Conservation (phyloP, 2,113 vertebrate genomes). For the Tenrec ecaudatus region DNA sequence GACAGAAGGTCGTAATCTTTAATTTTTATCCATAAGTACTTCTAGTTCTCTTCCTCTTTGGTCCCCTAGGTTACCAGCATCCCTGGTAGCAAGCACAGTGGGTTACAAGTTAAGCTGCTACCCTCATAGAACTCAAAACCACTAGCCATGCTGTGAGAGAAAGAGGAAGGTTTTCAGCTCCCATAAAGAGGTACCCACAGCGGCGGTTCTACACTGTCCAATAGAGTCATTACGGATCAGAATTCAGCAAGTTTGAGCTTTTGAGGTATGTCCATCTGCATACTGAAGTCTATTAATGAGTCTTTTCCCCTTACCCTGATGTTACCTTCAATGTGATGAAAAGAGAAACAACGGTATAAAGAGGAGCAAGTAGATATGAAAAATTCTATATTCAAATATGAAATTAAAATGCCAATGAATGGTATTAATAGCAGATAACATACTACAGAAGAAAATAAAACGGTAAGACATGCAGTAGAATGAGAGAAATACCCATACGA, state of each 20-base stretch:
- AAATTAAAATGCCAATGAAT: not conserved
- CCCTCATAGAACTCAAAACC: too few relatives aligned
- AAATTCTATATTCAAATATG: not conserved
- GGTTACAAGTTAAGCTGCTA: too few relatives aligned
- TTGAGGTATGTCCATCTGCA: not conserved
- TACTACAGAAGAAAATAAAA: not conserved
- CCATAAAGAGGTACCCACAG: too few relatives aligned
- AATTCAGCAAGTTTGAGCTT: not conserved
- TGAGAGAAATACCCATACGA: not conserved
- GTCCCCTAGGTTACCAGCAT: too few relatives aligned
- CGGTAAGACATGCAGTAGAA: not conserved
- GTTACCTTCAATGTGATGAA: not conserved
- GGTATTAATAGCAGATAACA: not conserved
- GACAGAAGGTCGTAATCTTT: not conserved
- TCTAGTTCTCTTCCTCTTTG: not conserved
- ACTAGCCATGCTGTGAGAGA: too few relatives aligned
- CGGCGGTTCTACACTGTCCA: too few relatives aligned
- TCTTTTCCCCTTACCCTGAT: not conserved
- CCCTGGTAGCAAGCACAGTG: too few relatives aligned
- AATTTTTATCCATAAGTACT: not conserved
- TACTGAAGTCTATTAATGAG: not conserved
- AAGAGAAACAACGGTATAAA: not conserved
- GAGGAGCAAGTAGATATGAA: not conserved
- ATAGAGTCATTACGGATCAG: too few relatives aligned
- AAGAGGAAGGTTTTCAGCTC: too few relatives aligned